Percentiles rank a stretch among this genome's conserved stretches.
phyloP scores from a whole-genome alignment of 2,797 vertebrate genomes.

The Craterocephalus amniculus region DNA sequence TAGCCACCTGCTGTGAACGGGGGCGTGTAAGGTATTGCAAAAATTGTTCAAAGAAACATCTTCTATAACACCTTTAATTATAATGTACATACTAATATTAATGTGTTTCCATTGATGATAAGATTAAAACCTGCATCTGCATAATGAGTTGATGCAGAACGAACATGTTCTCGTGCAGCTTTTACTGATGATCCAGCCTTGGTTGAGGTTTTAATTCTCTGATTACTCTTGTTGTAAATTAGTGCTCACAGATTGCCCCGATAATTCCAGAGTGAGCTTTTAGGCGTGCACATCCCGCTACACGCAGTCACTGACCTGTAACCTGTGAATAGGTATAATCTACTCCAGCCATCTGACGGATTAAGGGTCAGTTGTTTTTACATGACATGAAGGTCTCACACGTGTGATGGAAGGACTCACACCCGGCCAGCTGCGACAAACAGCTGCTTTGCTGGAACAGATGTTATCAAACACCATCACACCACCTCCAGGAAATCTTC shows the following conservation, averaged over 20 bases:
- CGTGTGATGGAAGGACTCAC: neutral
- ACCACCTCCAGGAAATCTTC: neutral
- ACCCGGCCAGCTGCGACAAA: conserved; percentile 4
- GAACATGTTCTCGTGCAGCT: no score
- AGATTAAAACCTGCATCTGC: no score
- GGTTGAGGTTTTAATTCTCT: no score
- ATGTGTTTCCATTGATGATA: no score
- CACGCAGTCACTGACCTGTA: neutral
- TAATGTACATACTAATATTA: no score
- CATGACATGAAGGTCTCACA: neutral
- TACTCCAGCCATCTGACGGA: neutral
- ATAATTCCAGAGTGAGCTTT: neutral
- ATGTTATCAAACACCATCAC: neutral
- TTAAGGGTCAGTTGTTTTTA: neutral
- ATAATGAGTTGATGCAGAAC: no score
- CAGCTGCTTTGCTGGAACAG: conserved; percentile 1
- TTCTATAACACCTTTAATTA: no score
- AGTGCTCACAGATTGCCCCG: no score
- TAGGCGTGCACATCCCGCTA: neutral
- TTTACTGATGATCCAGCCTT: neutral
- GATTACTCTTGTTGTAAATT: no score
- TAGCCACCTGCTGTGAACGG: no score
- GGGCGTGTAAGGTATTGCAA: no score
- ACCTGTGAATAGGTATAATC: neutral
- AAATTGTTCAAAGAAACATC: no score